Evolutionary conservation across 2,797 vertebrate genomes (phyloP).

Genomic region (Gorsachius magnificus): DNA sequence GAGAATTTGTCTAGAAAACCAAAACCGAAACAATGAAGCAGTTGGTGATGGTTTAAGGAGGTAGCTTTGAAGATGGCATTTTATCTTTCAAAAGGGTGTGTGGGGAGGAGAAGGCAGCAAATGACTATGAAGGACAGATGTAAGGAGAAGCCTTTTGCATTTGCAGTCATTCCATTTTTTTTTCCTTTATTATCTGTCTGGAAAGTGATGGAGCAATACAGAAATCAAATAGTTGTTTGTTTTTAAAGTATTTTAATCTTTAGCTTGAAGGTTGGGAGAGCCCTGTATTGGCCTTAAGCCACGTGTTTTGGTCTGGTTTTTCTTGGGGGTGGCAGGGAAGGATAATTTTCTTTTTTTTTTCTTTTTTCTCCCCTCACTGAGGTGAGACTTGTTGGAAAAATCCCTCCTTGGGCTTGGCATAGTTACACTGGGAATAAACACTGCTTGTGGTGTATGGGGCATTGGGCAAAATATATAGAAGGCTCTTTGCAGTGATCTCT

Average conservation of each 20-base stretch:
- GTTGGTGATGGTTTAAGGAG: not conserved
- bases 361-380: not conserved
- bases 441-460: not conserved
- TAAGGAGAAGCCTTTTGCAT: not conserved
- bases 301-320: not conserved
- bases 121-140: not conserved
- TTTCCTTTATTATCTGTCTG: not conserved
- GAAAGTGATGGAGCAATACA: conserved; percentile 3
- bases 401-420: not conserved
- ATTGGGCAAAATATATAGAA: not conserved
- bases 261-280: not conserved
- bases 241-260: not conserved
- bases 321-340: not conserved
- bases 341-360: not conserved
- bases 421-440: not conserved
- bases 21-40: not conserved
- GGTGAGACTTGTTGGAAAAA: not conserved
- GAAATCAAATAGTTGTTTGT: not conserved
- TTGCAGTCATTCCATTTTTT: not conserved
- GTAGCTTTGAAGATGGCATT: not conserved
- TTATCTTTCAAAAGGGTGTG: not conserved
- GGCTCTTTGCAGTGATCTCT: not conserved
- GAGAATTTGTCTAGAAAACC: not conserved
- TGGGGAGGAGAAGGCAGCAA: not conserved
- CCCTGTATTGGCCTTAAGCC: not conserved